Base-by-base conservation (phyloP, 2,113 vertebrate genomes). In the Myotis davidii region DNA sequence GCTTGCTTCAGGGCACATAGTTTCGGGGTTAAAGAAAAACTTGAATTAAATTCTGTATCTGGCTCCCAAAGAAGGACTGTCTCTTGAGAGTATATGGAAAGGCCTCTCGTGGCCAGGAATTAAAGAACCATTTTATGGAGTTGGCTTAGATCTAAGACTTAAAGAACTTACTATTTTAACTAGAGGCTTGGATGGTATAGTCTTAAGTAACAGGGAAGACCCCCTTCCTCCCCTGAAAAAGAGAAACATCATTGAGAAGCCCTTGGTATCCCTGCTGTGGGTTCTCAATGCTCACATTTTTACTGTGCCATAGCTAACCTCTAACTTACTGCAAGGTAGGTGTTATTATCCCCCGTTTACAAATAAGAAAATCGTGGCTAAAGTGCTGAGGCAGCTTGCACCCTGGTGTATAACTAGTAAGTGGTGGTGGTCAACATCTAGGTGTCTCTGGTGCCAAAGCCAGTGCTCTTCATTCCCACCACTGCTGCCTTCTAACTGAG, bases 101-200 rank as follows among this genome's bases (percentile, higher is more conserved):
- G 69, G 12, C 14, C 89, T 59, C 56, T 93, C 95, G 90, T 89
- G 91, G 54, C 82, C 37, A 59, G 65, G 61, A 94, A 85, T 86
- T 95, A 88, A 94, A 87, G 73, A 97, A 91, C 86, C 9, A 48
- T 82, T 94, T 97, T 61, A 70, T 95, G 76, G 97, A 96, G 67
- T 77, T 94, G 65, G 21, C 84, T 97, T 79, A 87, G n/a, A 17
- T 88, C 45, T 81, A 88, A 95, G 76, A 86, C 96, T 96, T 96
- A 73, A 97, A 92, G 61, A 96, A 67, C 56, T 74, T 65, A 72
- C 93, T 93, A 52, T 42, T 16, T 84, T 91, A 97, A 86, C 77
- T 93, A 76, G 69, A 92, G 3, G 16, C 32, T 90, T 96, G 83
- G 61, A 27, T 56, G 52, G 70, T 52, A 10, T 69, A 48, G 39